Percentiles rank a stretch among this genome's conserved stretches.
These are phyloP conservation scores for Smittia aterrima DNA, from an alignment of 2,888 invertebrate species.

Conservation along the genomic window DNA sequence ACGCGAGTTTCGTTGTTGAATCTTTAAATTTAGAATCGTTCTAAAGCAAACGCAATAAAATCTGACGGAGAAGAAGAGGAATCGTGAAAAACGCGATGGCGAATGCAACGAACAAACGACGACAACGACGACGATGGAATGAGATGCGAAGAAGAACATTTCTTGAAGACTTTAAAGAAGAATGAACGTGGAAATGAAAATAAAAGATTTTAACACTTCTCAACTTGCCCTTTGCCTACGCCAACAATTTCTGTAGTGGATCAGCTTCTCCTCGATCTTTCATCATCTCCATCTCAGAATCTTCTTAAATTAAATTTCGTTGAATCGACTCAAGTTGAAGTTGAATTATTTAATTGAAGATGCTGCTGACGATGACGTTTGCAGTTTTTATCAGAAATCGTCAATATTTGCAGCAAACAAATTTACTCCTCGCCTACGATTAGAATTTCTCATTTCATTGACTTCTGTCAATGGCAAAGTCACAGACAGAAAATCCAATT, in stretches of 20 bases:
- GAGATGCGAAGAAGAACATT: not conserved
- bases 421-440: not conserved
- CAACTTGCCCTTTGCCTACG: constrained; percentile 24
- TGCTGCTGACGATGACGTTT: not conserved
- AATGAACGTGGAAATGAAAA: not conserved
- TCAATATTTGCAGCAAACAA: not conserved
- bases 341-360: too few species aligned
- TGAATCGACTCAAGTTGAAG: not conserved
- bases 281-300: not conserved
- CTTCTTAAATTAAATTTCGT: not conserved
- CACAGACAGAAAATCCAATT: not conserved
- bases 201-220: constrained; percentile 15
- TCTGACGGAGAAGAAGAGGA: not conserved
- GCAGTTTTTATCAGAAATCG: too few species aligned
- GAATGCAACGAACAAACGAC: not conserved
- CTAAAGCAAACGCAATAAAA: not conserved
- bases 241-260: constrained; percentile 28
- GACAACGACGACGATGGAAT: not conserved
- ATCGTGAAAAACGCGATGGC: constrained; percentile 8
- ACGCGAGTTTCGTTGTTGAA: not conserved
- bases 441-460: not conserved
- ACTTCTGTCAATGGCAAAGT: not conserved
- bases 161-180: not conserved
- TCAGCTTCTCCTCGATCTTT: not conserved
- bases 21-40: not conserved